Evolutionary conservation across 1,140 invertebrate species (phyloP).

Genomic region (Atta cephalotes): DNA sequence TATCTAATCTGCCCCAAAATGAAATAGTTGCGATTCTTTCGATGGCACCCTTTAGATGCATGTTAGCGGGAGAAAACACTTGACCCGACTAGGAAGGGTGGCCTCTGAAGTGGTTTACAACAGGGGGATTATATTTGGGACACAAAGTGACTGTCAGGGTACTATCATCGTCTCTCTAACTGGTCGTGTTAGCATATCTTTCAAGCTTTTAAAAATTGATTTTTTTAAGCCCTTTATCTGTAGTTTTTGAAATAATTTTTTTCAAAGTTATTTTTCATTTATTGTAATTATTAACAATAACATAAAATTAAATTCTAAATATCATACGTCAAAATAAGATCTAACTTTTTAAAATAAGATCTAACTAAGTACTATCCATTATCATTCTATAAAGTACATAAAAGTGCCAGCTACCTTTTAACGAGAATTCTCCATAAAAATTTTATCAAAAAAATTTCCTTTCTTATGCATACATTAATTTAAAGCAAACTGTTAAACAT

Average conservation of each 20-base stretch:
- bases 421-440: slow-evolving; percentile 22
- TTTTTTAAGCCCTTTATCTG: slow-evolving; percentile 20
- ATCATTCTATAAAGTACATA: neutral
- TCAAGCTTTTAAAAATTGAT: slow-evolving; percentile 49
- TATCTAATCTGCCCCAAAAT: slow-evolving; percentile 78
- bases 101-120: slow-evolving; percentile 68
- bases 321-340: neutral
- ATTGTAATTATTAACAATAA: neutral
- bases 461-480: slow-evolving; percentile 8
- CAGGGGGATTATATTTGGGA: slow-evolving; percentile 66
- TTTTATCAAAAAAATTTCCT: neutral
- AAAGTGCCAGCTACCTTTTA: neutral
- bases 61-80: slow-evolving; percentile 72
- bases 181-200: slow-evolving; percentile 37
- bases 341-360: neutral
- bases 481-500: slow-evolving; percentile 8
- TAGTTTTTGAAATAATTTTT: neutral
- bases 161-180: slow-evolving; percentile 71
- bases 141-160: slow-evolving; percentile 72
- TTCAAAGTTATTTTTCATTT: neutral
- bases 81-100: slow-evolving; percentile 64
- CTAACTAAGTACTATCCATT: neutral
- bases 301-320: neutral
- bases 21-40: slow-evolving; percentile 79
- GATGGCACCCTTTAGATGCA: slow-evolving; percentile 48